Evolutionary conservation across 1,140 invertebrate species (phyloP), one percentile per base, ranked within the genome.

Genomic region (Microplitis demolitor): DNA sequence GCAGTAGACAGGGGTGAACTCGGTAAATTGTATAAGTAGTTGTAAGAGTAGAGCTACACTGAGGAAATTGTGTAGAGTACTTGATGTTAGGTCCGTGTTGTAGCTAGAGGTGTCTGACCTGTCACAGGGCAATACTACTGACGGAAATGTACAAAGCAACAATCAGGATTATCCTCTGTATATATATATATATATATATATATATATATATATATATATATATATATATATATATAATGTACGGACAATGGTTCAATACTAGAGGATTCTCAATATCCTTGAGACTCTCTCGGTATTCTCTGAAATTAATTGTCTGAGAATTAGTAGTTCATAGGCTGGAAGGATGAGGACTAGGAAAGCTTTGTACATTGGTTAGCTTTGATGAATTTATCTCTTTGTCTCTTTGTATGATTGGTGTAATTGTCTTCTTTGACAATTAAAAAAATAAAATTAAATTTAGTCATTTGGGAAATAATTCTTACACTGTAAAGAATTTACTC

Each of bases 81-180:
- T 24, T 56, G 8, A 33, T 51, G 56, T 60, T 35, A 24, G 24
- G n/a, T 14, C 3, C 54, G 61, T 53, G 64, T 71, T 76, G 71
- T 66, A 71, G 74, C 74, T 69, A 73, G 64, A 78, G 77, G 73
- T 79, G 78, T 64, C 79, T 77, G 80, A 80, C 77, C 78, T 66
- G 66, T 45, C 74, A 53, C 31, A 1, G 62, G 56, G 74, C 67
- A 68, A 14, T 61, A 73, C 77, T 74, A 75, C 74, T 79, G 64
- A 14, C 16, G 39, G 51, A 68, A 72, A 60, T 74, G 69, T 51
- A 50, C 35, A 63, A 63, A 63, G 61, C 61, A 45, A 14, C 9
- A 63, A 34, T 63, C 35, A 16, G 35, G 61, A 13, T 39, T 35
- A 39, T n/a, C 13, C 61, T n/a, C 8, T 60, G 14, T 9, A 35